Conservation (phyloP, 2,888 invertebrate species). For the Caenorhabditis sinica region DNA sequence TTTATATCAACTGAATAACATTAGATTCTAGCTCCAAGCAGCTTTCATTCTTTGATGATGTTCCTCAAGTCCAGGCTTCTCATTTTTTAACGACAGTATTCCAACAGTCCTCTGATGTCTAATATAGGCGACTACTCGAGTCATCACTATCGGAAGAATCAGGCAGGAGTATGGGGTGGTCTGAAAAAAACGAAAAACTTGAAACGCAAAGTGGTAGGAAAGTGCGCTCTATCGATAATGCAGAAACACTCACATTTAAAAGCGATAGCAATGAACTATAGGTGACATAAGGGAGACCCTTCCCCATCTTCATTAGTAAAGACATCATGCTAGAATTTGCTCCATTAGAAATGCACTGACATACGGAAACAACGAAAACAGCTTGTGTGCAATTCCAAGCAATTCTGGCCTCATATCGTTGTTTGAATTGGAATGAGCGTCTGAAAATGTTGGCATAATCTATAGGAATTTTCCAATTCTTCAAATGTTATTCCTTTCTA, state of each 20-base stretch:
- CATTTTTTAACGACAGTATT: slow-evolving; percentile 21
- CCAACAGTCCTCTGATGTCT: slow-evolving; percentile 20
- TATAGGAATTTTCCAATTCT: too few species aligned
- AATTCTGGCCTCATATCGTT: slow-evolving; percentile 25
- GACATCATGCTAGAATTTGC: slow-evolving; percentile 18
- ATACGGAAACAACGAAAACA: slow-evolving; percentile 30
- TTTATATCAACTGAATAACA: not conserved
- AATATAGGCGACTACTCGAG: slow-evolving; percentile 33
- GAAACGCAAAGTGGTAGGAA: too few species aligned
- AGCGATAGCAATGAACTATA: slow-evolving; percentile 41
- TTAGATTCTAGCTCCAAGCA: slow-evolving; percentile 33
- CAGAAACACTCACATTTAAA: slow-evolving; percentile 35
- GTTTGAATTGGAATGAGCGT: slow-evolving; percentile 4
- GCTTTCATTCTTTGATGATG: slow-evolving; percentile 28
- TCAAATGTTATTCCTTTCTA: not conserved
- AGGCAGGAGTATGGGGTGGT: slow-evolving; percentile 41
- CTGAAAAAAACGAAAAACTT: too few species aligned
- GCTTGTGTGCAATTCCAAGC: slow-evolving; percentile 43
- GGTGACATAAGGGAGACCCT: not conserved
- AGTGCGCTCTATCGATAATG: not conserved
- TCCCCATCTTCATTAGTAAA: slow-evolving; percentile 29
- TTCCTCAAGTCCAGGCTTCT: slow-evolving; percentile 12
- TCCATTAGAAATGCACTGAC: slow-evolving; percentile 22
- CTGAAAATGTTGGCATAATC: too few species aligned
- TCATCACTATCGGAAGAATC: slow-evolving; percentile 37